Evolutionary conservation across 2,113 vertebrate genomes (phyloP).

Genomic region (Acrocephalus kingi): DNA sequence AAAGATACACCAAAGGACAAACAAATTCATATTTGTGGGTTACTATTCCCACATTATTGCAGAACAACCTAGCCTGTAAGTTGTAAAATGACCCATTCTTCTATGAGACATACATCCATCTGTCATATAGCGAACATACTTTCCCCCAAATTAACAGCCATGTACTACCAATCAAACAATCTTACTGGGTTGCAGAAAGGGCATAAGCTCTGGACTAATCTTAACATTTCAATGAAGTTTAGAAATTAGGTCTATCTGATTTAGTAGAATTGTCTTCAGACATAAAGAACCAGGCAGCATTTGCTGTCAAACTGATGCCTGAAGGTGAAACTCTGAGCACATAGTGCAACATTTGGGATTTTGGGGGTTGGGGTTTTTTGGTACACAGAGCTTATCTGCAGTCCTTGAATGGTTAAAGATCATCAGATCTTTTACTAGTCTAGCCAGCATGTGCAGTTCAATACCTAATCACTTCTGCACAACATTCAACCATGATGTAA

Average conservation of each 20-base stretch:
- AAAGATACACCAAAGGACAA: not conserved
- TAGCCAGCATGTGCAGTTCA: not conserved
- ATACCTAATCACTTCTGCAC: not conserved
- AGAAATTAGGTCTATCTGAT: not conserved
- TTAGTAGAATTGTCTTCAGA: not conserved
- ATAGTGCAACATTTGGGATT: not conserved
- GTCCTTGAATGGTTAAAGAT: not conserved
- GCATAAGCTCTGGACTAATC: not conserved
- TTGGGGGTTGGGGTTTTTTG: accelerated
- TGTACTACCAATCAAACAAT: not conserved
- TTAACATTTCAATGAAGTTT: not conserved
- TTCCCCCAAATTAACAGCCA: not conserved
- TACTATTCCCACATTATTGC: not conserved
- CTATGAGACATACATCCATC: not conserved
- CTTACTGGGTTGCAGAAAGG: not conserved
- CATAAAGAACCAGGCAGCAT: not conserved
- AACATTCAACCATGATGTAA: not conserved
- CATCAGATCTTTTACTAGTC: not conserved
- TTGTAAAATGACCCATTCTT: not conserved
- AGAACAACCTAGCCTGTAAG: not conserved
- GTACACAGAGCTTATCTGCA: not conserved
- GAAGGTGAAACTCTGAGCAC: not conserved
- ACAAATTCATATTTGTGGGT: not conserved
- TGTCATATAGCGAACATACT: not conserved
- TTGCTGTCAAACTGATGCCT: not conserved